Evolutionary conservation across 37 sponge, comb jelly and placozoan species (phyloP).

Genomic region (Diacarnus erythraeanus): DNA sequence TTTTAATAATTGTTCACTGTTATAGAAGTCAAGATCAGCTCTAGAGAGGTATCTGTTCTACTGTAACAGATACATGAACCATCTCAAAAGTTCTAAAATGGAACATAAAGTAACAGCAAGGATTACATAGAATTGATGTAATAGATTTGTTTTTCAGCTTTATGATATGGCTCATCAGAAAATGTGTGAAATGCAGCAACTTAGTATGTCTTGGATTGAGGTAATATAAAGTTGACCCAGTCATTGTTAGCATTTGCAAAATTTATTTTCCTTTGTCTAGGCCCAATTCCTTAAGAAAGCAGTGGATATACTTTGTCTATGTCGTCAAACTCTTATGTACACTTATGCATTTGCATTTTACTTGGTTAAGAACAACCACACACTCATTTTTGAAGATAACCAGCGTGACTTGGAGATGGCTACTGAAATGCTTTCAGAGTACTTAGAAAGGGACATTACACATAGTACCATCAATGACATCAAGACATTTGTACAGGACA

Average conservation of each 20-base stretch:
- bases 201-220: slow-evolving; percentile 85
- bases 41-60: slow-evolving; percentile 88
- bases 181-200: slow-evolving; percentile 83
- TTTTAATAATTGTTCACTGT: neutral
- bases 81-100: slow-evolving; percentile 72
- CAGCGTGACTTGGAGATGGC: slow-evolving; percentile 93
- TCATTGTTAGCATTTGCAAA: too few species aligned
- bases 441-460: slow-evolving; percentile 84
- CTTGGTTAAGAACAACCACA: slow-evolving; percentile 89
- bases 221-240: slow-evolving; percentile 39
- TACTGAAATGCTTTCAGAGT: slow-evolving; percentile 85
- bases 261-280: slow-evolving; percentile 21
- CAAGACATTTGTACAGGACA: slow-evolving; percentile 82
- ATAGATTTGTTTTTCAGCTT: slow-evolving; percentile 37
- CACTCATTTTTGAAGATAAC: slow-evolving; percentile 90
- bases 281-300: slow-evolving; percentile 87
- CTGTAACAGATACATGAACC: slow-evolving; percentile 90
- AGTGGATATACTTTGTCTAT: slow-evolving; percentile 85
- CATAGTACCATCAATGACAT: slow-evolving; percentile 43
- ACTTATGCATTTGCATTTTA: slow-evolving; percentile 93
- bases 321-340: slow-evolving; percentile 85
- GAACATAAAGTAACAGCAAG: slow-evolving; percentile 42
- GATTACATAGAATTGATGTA: neutral
- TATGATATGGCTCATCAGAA: slow-evolving; percentile 75
- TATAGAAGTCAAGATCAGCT: slow-evolving; percentile 67